phyloP scores from a whole-genome alignment of 2,888 invertebrate species.

The Ellobium chinense region DNA sequence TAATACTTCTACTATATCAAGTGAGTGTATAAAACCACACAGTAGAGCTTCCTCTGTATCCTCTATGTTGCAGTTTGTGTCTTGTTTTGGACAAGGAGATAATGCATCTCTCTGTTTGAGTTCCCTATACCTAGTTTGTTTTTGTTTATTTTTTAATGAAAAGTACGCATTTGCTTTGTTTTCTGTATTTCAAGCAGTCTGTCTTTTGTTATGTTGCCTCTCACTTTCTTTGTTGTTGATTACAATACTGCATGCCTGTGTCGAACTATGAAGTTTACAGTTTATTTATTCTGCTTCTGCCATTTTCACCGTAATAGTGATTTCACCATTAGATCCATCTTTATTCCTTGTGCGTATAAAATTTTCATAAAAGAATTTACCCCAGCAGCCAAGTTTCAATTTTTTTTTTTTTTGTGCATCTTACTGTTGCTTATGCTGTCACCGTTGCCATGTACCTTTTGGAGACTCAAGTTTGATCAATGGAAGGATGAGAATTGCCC shows the following conservation, averaged over 20 bases:
- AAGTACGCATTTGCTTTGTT: background rate
- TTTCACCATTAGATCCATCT: background rate
- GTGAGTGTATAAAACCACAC: slow-evolving; percentile 2
- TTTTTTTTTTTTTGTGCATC: too few relatives aligned
- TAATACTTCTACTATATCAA: slow-evolving; percentile 18
- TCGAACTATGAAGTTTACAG: background rate
- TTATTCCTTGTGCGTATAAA: too few relatives aligned
- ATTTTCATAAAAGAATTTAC: too few relatives aligned
- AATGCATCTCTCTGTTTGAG: slow-evolving; percentile 4
- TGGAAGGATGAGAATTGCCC: too few relatives aligned
- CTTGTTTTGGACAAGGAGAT: slow-evolving; percentile 15
- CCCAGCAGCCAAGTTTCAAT: too few relatives aligned
- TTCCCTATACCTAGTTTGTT: background rate
- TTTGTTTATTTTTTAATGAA: background rate
- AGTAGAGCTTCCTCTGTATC: background rate
- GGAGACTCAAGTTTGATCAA: too few relatives aligned
- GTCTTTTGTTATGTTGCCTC: background rate
- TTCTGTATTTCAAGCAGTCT: background rate
- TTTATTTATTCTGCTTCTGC: slow-evolving; percentile 24
- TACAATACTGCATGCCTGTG: slow-evolving; percentile 22
- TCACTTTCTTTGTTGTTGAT: background rate
- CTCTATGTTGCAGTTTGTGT: background rate
- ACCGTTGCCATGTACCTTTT: too few relatives aligned
- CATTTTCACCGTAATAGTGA: background rate
- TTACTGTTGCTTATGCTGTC: too few relatives aligned